These are phyloP conservation scores for Ypsolopha scabrella DNA, from an alignment of 2,888 invertebrate genomes.

Conservation along the genomic window DNA sequence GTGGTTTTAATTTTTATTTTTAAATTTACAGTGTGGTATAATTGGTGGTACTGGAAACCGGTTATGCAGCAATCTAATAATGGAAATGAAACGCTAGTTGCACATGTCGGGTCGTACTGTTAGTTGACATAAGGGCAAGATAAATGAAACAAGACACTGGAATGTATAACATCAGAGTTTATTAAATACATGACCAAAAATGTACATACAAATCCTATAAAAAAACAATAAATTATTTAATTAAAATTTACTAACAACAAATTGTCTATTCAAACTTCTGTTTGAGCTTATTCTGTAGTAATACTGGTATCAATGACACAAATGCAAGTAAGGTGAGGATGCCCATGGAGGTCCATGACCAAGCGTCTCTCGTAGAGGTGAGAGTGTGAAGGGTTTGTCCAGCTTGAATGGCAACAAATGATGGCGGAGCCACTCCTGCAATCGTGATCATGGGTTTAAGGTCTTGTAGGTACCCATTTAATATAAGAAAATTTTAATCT, in stretches of 20 bases:
- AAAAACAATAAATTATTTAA: constrained; percentile 6
- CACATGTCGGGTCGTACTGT: constrained; percentile 80
- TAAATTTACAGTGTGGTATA: constrained; percentile 80
- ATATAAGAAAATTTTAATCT: too few relatives aligned
- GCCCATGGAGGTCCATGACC: constrained; percentile 89
- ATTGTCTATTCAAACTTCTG: constrained; percentile 79
- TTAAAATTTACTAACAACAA: constrained; percentile 38
- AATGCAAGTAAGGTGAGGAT: constrained; percentile 83
- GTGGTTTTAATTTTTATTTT: constrained; percentile 7
- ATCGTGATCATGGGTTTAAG: too few relatives aligned
- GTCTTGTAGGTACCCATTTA: too few relatives aligned
- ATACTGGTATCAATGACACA: constrained; percentile 88
- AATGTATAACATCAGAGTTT: constrained; percentile 1
- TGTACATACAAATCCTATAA: too few relatives aligned
- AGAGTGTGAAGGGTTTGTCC: constrained; percentile 96
- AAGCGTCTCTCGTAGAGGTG: constrained; percentile 87
- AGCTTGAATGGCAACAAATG: constrained; percentile 97
- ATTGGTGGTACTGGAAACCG: constrained; percentile 88
- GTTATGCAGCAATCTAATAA: constrained; percentile 70
- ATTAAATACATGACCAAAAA: too few relatives aligned
- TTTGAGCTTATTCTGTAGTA: constrained; percentile 84
- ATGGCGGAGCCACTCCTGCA: constrained; percentile 95
- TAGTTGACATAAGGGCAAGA: constrained; percentile 27
- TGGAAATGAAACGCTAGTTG: constrained; percentile 72
- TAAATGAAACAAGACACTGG: constrained; percentile 4